Evolutionary conservation across 2,888 invertebrate species (phyloP).

Genomic region (Drosophila pseudotalamancana): DNA sequence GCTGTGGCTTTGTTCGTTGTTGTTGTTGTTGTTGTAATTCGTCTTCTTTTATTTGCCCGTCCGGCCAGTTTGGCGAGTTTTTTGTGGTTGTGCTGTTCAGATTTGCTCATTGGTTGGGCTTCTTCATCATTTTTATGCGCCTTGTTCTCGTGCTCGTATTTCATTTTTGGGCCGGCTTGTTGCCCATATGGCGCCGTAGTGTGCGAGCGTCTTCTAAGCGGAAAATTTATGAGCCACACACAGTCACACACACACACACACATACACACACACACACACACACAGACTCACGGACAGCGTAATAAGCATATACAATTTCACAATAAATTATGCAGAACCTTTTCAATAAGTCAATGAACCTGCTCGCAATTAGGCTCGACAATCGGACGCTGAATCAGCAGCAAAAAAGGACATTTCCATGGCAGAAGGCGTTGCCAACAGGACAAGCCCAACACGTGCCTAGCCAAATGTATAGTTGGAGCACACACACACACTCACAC

Average conservation of each 20-base stretch:
- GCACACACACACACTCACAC: constrained; percentile 5
- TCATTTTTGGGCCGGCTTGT: constrained; percentile 54
- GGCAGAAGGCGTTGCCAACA: constrained; percentile 21
- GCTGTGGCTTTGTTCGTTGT: constrained; percentile 20
- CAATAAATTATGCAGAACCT: constrained; percentile 66
- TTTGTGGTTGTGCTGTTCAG: constrained; percentile 16
- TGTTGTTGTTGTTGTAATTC: constrained; percentile 18
- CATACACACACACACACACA: background rate
- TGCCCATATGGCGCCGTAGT: constrained; percentile 71
- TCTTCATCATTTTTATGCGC: constrained; percentile 54
- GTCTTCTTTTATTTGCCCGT: constrained; percentile 40
- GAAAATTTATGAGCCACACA: constrained; percentile 65
- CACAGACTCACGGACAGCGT: constrained; percentile 1
- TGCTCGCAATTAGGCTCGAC: constrained; percentile 11
- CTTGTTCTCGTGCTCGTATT: constrained; percentile 73
- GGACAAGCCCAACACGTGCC: constrained; percentile 40
- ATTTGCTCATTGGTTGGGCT: constrained; percentile 50
- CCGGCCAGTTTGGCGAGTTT: constrained; percentile 69
- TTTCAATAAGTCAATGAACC: constrained; percentile 68
- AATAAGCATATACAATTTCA: constrained; percentile 65
- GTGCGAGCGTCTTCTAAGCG: constrained; percentile 53
- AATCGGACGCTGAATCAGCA: constrained; percentile 32
- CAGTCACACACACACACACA: constrained; percentile 4
- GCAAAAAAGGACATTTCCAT: constrained; percentile 12
- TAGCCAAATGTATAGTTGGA: constrained; percentile 2